Evolutionary conservation across 1,140 invertebrate genomes (phyloP), one percentile per base, ranked within the genome.

Genomic region (Zaprionus capensis): DNA sequence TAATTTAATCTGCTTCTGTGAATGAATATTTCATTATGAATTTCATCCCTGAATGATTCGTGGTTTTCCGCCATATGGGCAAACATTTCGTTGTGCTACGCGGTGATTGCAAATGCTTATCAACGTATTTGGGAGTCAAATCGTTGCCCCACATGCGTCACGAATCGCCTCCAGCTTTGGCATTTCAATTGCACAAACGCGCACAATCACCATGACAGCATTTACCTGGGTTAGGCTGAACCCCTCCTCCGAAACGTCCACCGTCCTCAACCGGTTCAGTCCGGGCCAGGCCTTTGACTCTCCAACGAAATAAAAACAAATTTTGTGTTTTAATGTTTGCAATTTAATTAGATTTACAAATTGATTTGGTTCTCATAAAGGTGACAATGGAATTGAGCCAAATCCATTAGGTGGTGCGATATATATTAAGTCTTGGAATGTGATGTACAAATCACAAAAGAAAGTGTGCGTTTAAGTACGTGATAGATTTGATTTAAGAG

Each of bases 71-170:
- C 12, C 12, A 22, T 51, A 12, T 24, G 46, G 46, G 4, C 46
- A 22, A 51, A 51, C 46, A 51, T 51, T 22, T 17, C n/a, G 41
- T 44, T 17, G 41, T 44, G 41, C 41, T 44, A 17, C n/a, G 41
- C n/a, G 24, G 53, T 36, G 41, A 72, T 59, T 58, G 44, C 38
- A 67, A 61, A 64, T 64, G 75, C 78, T 87, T 83, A 87, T 87
- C 77, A 61, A 46, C 51, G 28, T 24, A 83, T 87, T 87, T 87
- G 84, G 41, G 59, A 88, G 63, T 75, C 84, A 64, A 87, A 87
- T 85, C 58, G 49, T 14, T 53, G 31, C 4, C 12, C 49, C 26
- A 22, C 34, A n/a, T 68, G 26, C 57, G 66, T 73, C 71, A 74
- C 12, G 26, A 71, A 49, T 38, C 38, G 44, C 49, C 58, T 36